Conservation (phyloP, 2,888 invertebrate genomes). For the Perizoma affinitatum region DNA sequence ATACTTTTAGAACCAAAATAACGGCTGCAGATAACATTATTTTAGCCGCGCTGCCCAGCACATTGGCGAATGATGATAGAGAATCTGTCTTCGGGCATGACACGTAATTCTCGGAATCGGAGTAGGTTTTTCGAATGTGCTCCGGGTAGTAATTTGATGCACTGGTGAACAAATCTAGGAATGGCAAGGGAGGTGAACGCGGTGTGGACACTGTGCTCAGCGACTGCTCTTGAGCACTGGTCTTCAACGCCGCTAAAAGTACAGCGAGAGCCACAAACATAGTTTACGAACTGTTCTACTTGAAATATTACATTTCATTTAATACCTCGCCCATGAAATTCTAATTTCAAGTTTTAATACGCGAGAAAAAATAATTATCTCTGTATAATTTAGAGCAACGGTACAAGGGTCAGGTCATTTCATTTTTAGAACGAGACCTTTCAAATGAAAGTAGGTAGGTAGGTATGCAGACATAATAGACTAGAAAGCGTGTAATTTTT, state of each 20-base stretch:
- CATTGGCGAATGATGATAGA: constrained; percentile 69
- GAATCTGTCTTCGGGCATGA: constrained; percentile 71
- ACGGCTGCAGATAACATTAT: constrained; percentile 74
- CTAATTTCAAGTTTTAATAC: constrained; percentile 65
- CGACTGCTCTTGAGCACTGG: constrained; percentile 64
- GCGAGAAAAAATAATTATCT: constrained; percentile 65
- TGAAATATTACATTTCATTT: constrained; percentile 61
- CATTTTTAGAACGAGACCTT: constrained; percentile 50
- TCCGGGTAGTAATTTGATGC: constrained; percentile 69
- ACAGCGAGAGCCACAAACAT: constrained; percentile 68
- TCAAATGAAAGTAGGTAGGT: constrained; percentile 46
- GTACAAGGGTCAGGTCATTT: constrained; percentile 59
- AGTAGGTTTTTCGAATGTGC: constrained; percentile 67
- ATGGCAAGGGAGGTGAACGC: constrained; percentile 57
- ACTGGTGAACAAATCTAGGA: constrained; percentile 70
- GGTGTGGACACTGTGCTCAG: constrained; percentile 61
- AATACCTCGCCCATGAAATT: constrained; percentile 78
- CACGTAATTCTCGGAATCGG: constrained; percentile 58
- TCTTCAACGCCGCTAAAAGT: constrained; percentile 57
- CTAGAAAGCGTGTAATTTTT: too few relatives aligned
- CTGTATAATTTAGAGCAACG: constrained; percentile 59
- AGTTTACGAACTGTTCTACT: constrained; percentile 73
- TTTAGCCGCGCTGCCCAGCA: constrained; percentile 75
- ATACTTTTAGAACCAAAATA: constrained; percentile 69
- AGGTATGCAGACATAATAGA: constrained; percentile 14